Conservation (phyloP, 2,888 invertebrate genomes). For the Phyllotreta striolata region DNA sequence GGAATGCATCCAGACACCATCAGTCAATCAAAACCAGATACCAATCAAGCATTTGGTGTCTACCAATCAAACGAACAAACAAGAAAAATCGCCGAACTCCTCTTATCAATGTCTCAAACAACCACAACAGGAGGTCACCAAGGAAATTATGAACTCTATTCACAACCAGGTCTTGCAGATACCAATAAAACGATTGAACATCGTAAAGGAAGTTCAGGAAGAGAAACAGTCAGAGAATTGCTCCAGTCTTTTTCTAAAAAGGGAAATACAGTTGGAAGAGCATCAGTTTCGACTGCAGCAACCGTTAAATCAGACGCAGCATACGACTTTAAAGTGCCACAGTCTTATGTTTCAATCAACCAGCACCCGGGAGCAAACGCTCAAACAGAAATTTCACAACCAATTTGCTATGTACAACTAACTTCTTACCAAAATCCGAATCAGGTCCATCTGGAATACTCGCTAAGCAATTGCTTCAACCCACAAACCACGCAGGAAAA, state of each 20-base stretch:
- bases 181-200: constrained; percentile 11
- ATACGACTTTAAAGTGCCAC: background rate
- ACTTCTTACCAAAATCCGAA: background rate
- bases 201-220: constrained; percentile 14
- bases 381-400: constrained; percentile 12
- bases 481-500: background rate
- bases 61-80: constrained; percentile 17
- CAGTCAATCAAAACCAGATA: constrained; percentile 14
- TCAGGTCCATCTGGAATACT: constrained; percentile 2
- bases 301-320: constrained; percentile 1
- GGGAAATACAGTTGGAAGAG: constrained; percentile 17
- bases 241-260: constrained; percentile 21
- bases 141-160: background rate
- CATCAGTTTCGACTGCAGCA: background rate
- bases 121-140: constrained; percentile 1
- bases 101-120: constrained; percentile 27
- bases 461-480: background rate
- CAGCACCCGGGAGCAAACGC: background rate
- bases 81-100: constrained; percentile 23
- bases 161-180: constrained; percentile 6
- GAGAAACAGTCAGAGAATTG: constrained; percentile 23
- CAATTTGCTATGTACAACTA: constrained; percentile 14
- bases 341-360: constrained; percentile 3
- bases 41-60: constrained; percentile 5
- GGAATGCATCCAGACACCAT: constrained; percentile 1